A percentile compares a stretch with the other conserved stretches of the same genome.
phyloP scores from a whole-genome alignment of 2,113 vertebrate species.

The Otocyon megalotis region DNA sequence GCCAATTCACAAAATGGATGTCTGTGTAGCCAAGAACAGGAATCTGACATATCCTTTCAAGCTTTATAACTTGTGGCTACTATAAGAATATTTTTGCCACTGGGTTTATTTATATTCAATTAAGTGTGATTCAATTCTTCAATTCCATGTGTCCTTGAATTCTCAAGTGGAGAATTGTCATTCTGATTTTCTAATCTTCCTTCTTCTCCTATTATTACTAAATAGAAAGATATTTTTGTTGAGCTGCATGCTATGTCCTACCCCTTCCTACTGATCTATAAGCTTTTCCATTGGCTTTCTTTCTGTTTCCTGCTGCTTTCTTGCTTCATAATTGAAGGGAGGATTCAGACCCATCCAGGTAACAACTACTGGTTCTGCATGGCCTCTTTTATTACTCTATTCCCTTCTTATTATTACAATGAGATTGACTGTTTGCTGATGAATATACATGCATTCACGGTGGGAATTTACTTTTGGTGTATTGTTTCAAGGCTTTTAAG shows the following conservation, averaged over 20 bases:
- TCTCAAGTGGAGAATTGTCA: constrained; percentile 54
- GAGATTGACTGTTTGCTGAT: constrained; percentile 39
- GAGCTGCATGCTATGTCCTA: constrained; percentile 86
- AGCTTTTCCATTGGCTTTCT: constrained; percentile 96
- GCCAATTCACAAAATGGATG: not conserved
- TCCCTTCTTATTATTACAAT: constrained; percentile 40
- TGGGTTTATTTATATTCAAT: constrained; percentile 53
- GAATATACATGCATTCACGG: constrained; percentile 26
- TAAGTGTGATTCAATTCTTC: constrained; percentile 51
- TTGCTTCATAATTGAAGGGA: constrained; percentile 98
- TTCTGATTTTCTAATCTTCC: constrained; percentile 66
- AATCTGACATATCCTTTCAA: not conserved
- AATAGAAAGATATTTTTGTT: constrained; percentile 75
- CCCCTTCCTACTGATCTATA: constrained; percentile 89
- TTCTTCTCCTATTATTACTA: constrained; percentile 55
- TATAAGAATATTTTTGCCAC: constrained; percentile 35
- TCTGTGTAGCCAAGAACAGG: not conserved
- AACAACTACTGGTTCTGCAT: constrained; percentile 90
- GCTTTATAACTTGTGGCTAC: constrained; percentile 25
- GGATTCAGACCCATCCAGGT: constrained; percentile 99
- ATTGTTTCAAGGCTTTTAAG: constrained; percentile 46
- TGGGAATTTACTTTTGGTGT: not conserved
- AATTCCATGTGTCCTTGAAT: constrained; percentile 47
- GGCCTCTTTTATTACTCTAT: constrained; percentile 83
- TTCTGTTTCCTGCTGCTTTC: constrained; percentile 96